Evolutionary conservation across 2,797 vertebrate genomes (phyloP).

Genomic region (Thaleichthys pacificus): DNA sequence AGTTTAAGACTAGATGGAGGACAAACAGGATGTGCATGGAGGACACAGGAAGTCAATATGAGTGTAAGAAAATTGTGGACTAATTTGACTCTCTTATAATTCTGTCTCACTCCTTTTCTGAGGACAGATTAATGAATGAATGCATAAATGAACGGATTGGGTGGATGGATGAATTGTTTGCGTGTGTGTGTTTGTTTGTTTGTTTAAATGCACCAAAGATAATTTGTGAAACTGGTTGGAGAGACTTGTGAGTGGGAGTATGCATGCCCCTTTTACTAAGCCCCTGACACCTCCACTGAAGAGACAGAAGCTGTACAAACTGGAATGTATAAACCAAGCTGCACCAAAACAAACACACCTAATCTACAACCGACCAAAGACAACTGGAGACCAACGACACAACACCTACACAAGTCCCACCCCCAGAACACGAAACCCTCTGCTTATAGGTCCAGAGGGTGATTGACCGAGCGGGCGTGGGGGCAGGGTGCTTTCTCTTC

Average conservation of each 20-base stretch:
- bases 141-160: constrained; percentile 45
- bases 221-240: constrained; percentile 67
- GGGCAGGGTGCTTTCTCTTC: constrained; percentile 57
- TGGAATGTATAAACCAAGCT: constrained; percentile 76
- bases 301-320: constrained; percentile 72
- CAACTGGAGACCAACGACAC: constrained; percentile 66
- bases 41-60: constrained; percentile 34
- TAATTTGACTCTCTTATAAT: constrained; percentile 66
- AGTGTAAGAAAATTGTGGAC: constrained; percentile 43
- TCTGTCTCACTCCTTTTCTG: constrained; percentile 59
- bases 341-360: constrained; percentile 60
- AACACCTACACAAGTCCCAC: constrained; percentile 30
- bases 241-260: constrained; percentile 64
- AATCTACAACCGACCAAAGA: constrained; percentile 74
- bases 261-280: constrained; percentile 50
- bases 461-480: constrained; percentile 24
- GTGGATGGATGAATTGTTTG: constrained; percentile 41
- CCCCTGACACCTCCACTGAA: constrained; percentile 64
- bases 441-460: constrained; percentile 53
- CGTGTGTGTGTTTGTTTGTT: constrained; percentile 31
- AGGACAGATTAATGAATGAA: constrained; percentile 54
- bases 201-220: constrained; percentile 60
- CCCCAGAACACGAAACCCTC: constrained; percentile 47
- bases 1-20: constrained; percentile 22
- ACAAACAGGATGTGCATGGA: constrained; percentile 38